Evolutionary conservation across 2,113 vertebrate genomes (phyloP), one percentile per base, ranked within the genome.

Genomic region (Tragelaphus strepsiceros): DNA sequence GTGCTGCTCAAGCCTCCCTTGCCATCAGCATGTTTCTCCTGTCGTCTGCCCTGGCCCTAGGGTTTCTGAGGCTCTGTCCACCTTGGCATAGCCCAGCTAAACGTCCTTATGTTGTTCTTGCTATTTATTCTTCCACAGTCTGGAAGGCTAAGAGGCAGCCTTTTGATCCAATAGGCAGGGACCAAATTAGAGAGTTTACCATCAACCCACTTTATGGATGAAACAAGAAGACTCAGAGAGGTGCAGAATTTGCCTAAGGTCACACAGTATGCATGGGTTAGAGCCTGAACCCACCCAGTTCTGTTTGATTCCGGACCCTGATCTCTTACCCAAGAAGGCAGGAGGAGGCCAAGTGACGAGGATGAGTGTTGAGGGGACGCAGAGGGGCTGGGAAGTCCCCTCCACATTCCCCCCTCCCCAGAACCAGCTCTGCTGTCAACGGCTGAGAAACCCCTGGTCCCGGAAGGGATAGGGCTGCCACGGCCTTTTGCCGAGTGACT

Each of bases 401-500:
- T 56, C 82, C 83, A 51, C 4, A 22, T 11, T 9, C 56, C 30
- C 61, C 53, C 24, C 39, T 2, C 26, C 81, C 58, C 77, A 74
- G 86, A 86, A 39, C 82, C 39, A 81, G 58, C 86, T 96, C 90
- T 28, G 71, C 86, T 74, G 62, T 96, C 95, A 83, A 59, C 0
- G 12, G 90, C 86, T 96, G 96, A 98, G 93, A 80, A 96, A 89
- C 78, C 77, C 86, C 64, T 30, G 28, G 94, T 94, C 94, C 91
- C 98, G 51, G 97, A 93, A 98, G 98, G 98, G 96, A 53, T 7
- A 4, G 24, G 53, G 39, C 94, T 96, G 98, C 98, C 6, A 49
- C 46, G n/a, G 93, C 82, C 90, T 97, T 98, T 97, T 24, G 97
- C 92, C 96, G 98, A 99, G 99, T 98, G 98, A 98, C 99, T 98